These are phyloP conservation scores for Chondrosia reniformis DNA, from an alignment of 37 sponge, comb jelly and placozoan genomes.

Conservation along the genomic window DNA sequence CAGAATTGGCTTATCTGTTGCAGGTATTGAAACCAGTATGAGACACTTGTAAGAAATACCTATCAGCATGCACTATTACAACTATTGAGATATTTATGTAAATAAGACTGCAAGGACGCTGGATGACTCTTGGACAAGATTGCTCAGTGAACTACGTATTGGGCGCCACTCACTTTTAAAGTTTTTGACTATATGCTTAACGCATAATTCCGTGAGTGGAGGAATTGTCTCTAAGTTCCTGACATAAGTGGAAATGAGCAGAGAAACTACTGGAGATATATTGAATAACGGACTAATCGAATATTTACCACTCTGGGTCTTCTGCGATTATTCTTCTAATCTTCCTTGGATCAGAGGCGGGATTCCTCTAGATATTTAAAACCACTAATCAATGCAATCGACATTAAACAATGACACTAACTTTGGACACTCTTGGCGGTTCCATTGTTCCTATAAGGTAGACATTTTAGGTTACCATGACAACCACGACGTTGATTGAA, in stretches of 20 bases:
- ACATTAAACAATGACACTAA: too few relatives aligned
- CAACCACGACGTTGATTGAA: too few relatives aligned
- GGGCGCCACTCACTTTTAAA: constrained; percentile 63
- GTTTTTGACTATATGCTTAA: constrained; percentile 72
- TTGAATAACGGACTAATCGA: neutral
- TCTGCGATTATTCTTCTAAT: constrained; percentile 94
- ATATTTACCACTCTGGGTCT: constrained; percentile 89
- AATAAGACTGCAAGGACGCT: too few relatives aligned
- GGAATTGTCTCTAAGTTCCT: constrained; percentile 95
- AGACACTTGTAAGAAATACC: neutral
- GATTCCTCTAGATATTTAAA: constrained; percentile 44
- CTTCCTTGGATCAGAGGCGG: constrained; percentile 82
- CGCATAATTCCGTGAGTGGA: constrained; percentile 71
- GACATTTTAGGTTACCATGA: too few relatives aligned
- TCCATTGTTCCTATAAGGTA: too few relatives aligned
- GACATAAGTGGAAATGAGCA: neutral
- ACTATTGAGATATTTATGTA: too few relatives aligned
- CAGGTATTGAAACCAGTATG: neutral
- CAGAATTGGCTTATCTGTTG: constrained; percentile 76
- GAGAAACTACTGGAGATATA: neutral
- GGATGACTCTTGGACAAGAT: too few relatives aligned
- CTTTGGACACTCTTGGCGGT: too few relatives aligned
- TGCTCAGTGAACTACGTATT: neutral
- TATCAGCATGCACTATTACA: too few relatives aligned
- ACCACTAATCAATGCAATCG: too few relatives aligned